Conservation (phyloP, 2,797 vertebrate species). For the Diplodus puntazzo region DNA sequence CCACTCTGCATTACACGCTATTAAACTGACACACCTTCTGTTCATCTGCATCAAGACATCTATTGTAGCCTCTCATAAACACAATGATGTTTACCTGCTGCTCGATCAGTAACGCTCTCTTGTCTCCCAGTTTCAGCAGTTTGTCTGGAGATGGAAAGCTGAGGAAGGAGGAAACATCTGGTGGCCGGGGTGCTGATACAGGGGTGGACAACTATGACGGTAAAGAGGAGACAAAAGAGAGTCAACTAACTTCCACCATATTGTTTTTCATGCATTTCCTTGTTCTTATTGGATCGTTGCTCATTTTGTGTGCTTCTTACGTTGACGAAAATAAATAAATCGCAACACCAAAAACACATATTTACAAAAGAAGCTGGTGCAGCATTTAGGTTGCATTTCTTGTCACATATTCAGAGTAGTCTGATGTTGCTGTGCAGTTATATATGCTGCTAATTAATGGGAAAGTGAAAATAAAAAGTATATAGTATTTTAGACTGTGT, state of each 20-base stretch:
- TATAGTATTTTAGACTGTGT: no score
- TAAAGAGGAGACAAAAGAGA: background rate
- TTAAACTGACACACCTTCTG: background rate
- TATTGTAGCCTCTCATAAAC: background rate
- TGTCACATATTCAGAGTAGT: background rate
- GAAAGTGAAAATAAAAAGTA: no score
- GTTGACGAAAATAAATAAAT: background rate
- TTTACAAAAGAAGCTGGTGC: background rate
- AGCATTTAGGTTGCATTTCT: background rate
- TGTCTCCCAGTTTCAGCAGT: slow-evolving; percentile 91
- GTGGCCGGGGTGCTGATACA: slow-evolving; percentile 80
- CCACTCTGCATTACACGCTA: background rate
- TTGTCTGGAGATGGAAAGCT: slow-evolving; percentile 96
- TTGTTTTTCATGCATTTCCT: no score
- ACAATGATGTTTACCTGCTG: slow-evolving; percentile 86
- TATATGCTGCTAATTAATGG: background rate
- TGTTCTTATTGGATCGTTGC: no score
- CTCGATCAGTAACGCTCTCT: slow-evolving; percentile 89
- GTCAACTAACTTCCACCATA: background rate
- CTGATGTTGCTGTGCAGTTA: background rate
- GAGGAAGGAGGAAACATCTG: slow-evolving; percentile 92
- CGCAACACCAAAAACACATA: background rate
- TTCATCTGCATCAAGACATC: background rate
- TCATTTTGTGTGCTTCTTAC: no score
- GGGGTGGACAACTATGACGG: slow-evolving; percentile 86